These are phyloP conservation scores for Drosophila colorata DNA, from an alignment of 2,888 invertebrate species.

Conservation along the genomic window DNA sequence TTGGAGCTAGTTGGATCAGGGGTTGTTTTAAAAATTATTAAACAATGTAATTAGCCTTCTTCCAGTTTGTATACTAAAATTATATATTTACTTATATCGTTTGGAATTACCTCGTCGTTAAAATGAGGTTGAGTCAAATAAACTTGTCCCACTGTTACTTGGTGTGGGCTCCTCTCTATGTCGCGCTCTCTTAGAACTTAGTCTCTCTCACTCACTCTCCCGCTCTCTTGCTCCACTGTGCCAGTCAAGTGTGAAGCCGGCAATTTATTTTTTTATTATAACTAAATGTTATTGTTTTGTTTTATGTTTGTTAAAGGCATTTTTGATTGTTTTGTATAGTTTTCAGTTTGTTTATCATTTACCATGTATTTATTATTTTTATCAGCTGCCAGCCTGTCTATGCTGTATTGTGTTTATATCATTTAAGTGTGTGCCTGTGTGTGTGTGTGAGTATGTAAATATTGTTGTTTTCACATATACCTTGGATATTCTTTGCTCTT, in stretches of 20 bases:
- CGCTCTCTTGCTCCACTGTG: conserved; percentile 26
- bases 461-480: conserved; percentile 11
- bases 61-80: not conserved
- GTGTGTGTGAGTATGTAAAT: conserved; percentile 1
- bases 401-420: conserved; percentile 11
- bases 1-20: too few species aligned
- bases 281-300: conserved; percentile 49
- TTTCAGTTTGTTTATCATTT: conserved; percentile 45
- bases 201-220: conserved; percentile 3
- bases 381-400: conserved; percentile 28
- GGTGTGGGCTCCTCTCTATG: conserved; percentile 8
- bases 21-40: too few species aligned
- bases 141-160: conserved; percentile 44
- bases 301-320: conserved; percentile 40
- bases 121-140: conserved; percentile 6
- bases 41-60: too few species aligned
- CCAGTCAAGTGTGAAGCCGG: conserved; percentile 62
- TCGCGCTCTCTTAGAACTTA: not conserved
- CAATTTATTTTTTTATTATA: conserved; percentile 37
- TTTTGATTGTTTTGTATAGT: conserved; percentile 29
- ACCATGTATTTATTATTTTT: conserved; percentile 34
- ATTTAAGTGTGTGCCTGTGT: not conserved
- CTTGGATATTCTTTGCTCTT: conserved; percentile 13
- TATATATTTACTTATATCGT: too few species aligned
- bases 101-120: too few species aligned